Base-by-base conservation (phyloP, 2,113 vertebrate species). In the Boulengeromyrus knoepffleri region DNA sequence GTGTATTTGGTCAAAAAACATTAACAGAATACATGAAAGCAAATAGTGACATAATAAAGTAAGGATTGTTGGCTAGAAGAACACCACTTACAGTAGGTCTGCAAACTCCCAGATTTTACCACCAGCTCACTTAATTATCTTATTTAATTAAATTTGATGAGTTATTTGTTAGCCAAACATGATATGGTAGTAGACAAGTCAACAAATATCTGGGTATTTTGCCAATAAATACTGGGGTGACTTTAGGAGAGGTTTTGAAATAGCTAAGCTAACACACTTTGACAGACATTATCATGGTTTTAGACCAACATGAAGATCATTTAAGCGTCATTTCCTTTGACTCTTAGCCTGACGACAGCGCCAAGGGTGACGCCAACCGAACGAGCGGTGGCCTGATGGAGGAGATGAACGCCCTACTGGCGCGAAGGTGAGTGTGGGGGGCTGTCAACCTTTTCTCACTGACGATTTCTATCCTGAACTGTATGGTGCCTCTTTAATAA, bases 351-450 rank as follows among this genome's bases (percentile, higher is more conserved):
- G 99, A 99, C 94, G 98, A 98, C 88, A 97, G 95, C 88, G 95
- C 96, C 4, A 99, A 99, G 96, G 97, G 96, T 0, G 99, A 99
- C 93, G 96, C 97, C 94, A 99, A 97, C 95, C 97, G 98, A 91
- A 98, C 98, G 3, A 99, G 99, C 92, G 98, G 98, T 0, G 97
- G 99, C 31, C 97, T 99, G 91, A 99, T 99, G 99, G 98, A 99
- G 92, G 99, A 99, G 94, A 99, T 99, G 99, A 99, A 99, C 95
- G 99, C 99, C 94, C 96, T 99, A 91, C 96, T 99, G 94, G 99
- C 99, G 92, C 97, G 97, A 95, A 99, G 99, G 99, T 99, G 90
- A 92, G 96, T 42, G 74, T 80, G 17, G 13, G 31, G 74, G 36
- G 17, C 74, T 42, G 13, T 19, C 13, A 42, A 2, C 74, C 36